Conservation (phyloP, 2,888 invertebrate species). For the Agrochola litura region DNA sequence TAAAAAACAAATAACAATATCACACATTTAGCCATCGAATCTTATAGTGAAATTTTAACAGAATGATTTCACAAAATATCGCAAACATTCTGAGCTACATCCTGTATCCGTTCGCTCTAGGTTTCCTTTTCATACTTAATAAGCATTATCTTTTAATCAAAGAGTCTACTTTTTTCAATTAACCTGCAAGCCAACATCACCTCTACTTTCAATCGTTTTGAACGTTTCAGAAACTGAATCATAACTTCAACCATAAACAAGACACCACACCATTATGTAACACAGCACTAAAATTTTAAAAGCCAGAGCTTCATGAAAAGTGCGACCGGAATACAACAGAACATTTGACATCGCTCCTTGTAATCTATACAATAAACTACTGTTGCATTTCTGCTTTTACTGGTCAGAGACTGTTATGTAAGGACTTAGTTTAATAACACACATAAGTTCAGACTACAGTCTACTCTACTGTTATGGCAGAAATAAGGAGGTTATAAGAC, state of each 20-base stretch:
- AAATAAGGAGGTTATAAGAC: not conserved
- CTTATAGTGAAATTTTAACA: too few relatives aligned
- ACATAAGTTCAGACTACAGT: slow-evolving; percentile 39
- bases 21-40: too few relatives aligned
- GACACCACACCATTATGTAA: not conserved
- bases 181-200: not conserved
- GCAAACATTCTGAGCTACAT: too few relatives aligned
- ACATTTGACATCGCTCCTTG: slow-evolving; percentile 25
- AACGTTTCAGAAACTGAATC: not conserved
- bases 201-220: not conserved
- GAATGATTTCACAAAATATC: too few relatives aligned
- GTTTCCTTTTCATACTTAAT: too few relatives aligned
- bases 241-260: not conserved
- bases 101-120: too few relatives aligned
- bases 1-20: too few relatives aligned
- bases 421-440: slow-evolving; percentile 39
- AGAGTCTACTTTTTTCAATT: too few relatives aligned
- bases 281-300: not conserved
- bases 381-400: not conserved
- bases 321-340: not conserved
- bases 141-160: too few relatives aligned
- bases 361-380: slow-evolving; percentile 53
- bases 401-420: slow-evolving; percentile 9
- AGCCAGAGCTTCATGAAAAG: slow-evolving; percentile 8
- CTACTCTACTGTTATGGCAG: slow-evolving; percentile 9